Conservation (phyloP, 2,113 vertebrate species). For the Oryzias woworae region DNA sequence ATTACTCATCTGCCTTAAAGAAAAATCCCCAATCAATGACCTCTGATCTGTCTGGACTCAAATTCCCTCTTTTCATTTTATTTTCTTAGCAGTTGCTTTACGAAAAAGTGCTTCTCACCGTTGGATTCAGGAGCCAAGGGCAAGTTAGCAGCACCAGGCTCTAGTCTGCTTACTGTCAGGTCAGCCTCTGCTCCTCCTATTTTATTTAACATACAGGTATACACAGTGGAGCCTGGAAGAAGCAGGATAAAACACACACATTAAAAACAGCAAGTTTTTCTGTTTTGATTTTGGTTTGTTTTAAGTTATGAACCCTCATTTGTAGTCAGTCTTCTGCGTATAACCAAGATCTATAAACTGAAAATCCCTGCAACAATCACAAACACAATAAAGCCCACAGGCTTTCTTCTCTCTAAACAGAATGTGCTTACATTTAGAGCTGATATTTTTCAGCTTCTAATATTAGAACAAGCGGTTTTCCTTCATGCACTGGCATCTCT, state of each 20-base stretch:
- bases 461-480: no score
- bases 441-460: no score
- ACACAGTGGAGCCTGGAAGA: constrained; percentile 85
- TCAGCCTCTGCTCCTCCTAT: constrained; percentile 88
- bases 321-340: not conserved
- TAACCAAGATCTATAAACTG: not conserved
- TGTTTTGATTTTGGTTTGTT: no score
- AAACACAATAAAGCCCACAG: no score
- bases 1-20: not conserved
- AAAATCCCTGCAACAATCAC: no score
- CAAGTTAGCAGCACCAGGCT: constrained; percentile 61
- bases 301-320: constrained; percentile 8
- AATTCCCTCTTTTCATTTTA: not conserved
- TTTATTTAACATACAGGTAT: constrained; percentile 95
- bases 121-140: constrained; percentile 84
- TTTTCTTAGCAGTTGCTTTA: not conserved
- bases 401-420: not conserved
- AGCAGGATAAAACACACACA: constrained; percentile 17
- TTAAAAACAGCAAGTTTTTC: not conserved
- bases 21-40: not conserved
- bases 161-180: constrained; percentile 91
- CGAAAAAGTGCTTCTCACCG: constrained; percentile 71
- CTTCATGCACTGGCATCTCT: no score
- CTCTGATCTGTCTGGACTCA: not conserved
- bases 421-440: no score